Conservation (phyloP, 2,888 invertebrate species). For the Anthrax anthrax region DNA sequence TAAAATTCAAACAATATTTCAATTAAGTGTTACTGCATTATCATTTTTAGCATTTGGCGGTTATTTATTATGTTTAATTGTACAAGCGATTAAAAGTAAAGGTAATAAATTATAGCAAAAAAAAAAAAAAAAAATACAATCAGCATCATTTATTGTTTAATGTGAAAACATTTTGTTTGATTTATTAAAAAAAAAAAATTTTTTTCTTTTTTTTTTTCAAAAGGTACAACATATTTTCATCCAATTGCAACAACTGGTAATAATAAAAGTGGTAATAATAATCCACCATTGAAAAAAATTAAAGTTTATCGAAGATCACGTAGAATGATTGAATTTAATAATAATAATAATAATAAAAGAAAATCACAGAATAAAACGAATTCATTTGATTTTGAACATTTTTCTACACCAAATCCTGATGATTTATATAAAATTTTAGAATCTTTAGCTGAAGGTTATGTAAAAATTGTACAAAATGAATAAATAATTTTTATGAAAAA, state of each 20-base stretch:
- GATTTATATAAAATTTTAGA: constrained; percentile 32
- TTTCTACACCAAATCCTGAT: constrained; percentile 27
- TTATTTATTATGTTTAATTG: constrained; percentile 61
- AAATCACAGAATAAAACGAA: no score
- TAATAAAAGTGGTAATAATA: no score
- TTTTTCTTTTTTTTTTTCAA: not conserved
- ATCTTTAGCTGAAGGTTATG: constrained; percentile 35
- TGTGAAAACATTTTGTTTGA: no score
- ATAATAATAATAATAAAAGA: no score
- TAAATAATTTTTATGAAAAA: not conserved
- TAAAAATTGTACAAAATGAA: constrained; percentile 11
- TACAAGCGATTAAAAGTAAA: constrained; percentile 58
- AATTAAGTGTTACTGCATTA: constrained; percentile 60
- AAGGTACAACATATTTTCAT: constrained; percentile 32
- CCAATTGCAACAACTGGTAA: constrained; percentile 23
- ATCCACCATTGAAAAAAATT: constrained; percentile 26
- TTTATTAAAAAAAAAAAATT: no score
- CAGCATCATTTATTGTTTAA: not conserved
- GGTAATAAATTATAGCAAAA: constrained; percentile 22
- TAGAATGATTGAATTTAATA: constrained; percentile 4
- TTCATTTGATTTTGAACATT: constrained; percentile 20
- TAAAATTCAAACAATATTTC: constrained; percentile 60
- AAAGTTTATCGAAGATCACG: constrained; percentile 27
- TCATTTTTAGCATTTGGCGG: constrained; percentile 77
- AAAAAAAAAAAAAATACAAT: not conserved